Evolutionary conservation across 2,113 vertebrate species (phyloP).

Genomic region (Apaloderma vittatum): DNA sequence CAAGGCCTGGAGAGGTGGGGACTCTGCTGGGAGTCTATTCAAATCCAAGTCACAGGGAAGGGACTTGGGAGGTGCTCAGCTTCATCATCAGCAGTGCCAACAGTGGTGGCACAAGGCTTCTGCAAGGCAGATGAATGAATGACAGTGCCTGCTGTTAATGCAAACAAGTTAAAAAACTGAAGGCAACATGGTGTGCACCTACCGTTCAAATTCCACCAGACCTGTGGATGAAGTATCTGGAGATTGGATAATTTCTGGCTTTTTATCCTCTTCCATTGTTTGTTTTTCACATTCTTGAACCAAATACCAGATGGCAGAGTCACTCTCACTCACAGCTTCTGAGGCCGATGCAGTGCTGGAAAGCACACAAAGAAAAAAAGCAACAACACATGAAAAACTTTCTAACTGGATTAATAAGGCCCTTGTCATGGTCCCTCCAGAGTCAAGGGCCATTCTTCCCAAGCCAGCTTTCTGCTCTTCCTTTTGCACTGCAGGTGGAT

Average conservation of each 20-base stretch:
- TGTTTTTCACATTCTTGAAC: constrained; percentile 52
- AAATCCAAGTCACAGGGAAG: not conserved
- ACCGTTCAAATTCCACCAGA: constrained; percentile 87
- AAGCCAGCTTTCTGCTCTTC: not conserved
- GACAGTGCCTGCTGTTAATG: not conserved
- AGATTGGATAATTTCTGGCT: not conserved
- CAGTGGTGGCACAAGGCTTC: not conserved
- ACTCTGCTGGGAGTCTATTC: not conserved
- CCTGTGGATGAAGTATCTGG: constrained; percentile 48
- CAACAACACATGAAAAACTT: not conserved
- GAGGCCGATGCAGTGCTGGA: constrained; percentile 14
- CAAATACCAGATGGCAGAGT: constrained; percentile 3
- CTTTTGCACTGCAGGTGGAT: not conserved
- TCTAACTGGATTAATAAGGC: not conserved
- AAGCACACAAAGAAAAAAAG: not conserved
- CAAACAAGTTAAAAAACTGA: not conserved
- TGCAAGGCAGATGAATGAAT: not conserved
- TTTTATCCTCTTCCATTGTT: constrained; percentile 29
- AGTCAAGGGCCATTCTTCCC: not conserved
- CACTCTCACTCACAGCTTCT: constrained; percentile 15
- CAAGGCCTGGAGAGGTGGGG: not conserved
- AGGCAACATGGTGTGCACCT: not conserved
- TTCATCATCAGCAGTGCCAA: not conserved
- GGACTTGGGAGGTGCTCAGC: not conserved
- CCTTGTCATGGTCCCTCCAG: not conserved